These are phyloP conservation scores for Drosophila willistoni DNA, from an alignment of 1,140 invertebrate species.

Conservation along the genomic window DNA sequence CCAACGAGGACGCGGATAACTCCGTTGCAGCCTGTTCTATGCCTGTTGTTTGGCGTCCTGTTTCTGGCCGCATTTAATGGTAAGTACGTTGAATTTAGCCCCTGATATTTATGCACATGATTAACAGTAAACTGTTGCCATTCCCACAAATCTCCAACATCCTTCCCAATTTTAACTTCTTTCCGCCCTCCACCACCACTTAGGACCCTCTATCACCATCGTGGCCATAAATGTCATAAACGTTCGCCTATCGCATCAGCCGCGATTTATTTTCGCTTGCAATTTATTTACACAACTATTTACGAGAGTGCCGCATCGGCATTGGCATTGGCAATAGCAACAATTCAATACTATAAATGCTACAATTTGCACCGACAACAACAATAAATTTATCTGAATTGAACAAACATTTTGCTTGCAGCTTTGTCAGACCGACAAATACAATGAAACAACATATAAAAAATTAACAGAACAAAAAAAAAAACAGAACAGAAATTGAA, in stretches of 20 bases:
- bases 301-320: constrained; percentile 53
- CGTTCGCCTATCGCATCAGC: constrained; percentile 47
- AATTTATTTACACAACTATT: constrained; percentile 77
- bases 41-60: constrained; percentile 46
- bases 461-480: background rate
- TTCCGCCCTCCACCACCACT: too few relatives aligned
- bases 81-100: constrained; percentile 43
- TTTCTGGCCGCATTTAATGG: constrained; percentile 55
- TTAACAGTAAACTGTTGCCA: constrained; percentile 51
- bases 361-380: constrained; percentile 77
- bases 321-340: constrained; percentile 35
- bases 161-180: background rate
- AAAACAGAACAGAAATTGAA: background rate
- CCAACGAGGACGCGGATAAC: background rate
- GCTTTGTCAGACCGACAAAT: constrained; percentile 64
- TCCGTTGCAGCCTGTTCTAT: constrained; percentile 18
- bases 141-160: background rate
- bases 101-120: constrained; percentile 67
- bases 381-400: constrained; percentile 81
- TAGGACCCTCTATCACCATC: background rate
- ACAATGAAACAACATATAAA: constrained; percentile 61
- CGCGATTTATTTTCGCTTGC: constrained; percentile 68
- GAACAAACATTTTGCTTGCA: constrained; percentile 80
- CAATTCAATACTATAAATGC: constrained; percentile 76
- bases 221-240: constrained; percentile 55